A percentile compares a stretch with the other conserved stretches of the same genome.
These are phyloP conservation scores for Lerema accius DNA, from an alignment of 1,140 invertebrate species.

Conservation along the genomic window DNA sequence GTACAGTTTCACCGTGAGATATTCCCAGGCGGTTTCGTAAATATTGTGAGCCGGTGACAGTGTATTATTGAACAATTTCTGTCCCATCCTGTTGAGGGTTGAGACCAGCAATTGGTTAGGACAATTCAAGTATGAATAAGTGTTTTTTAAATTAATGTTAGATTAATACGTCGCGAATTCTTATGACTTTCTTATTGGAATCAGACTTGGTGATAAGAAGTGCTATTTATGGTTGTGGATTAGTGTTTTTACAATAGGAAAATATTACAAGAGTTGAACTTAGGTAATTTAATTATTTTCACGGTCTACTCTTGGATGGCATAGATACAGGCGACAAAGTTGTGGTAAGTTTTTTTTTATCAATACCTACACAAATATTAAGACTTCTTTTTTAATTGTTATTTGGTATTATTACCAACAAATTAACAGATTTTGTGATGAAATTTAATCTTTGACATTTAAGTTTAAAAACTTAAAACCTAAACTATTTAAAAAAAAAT, in stretches of 20 bases:
- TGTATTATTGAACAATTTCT: constrained; percentile 9
- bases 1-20: background rate
- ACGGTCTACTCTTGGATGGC: constrained; percentile 5
- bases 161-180: background rate
- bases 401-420: no score
- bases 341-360: constrained; percentile 4
- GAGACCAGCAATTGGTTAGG: no score
- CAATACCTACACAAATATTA: no score
- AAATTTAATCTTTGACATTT: no score
- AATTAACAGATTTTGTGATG: no score
- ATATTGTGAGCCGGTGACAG: constrained; percentile 7
- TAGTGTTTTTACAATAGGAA: background rate
- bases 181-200: constrained; percentile 1
- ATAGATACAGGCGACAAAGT: background rate
- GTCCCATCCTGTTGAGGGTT: background rate
- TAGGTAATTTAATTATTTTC: no score
- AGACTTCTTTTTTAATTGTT: no score
- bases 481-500: no score
- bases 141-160: no score
- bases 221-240: background rate
- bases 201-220: background rate
- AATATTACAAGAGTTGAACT: background rate
- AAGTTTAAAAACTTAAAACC: no score
- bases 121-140: no score
- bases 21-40: constrained; percentile 8